Base-by-base conservation (phyloP, 2,113 vertebrate genomes). In the Lathamus discolor region DNA sequence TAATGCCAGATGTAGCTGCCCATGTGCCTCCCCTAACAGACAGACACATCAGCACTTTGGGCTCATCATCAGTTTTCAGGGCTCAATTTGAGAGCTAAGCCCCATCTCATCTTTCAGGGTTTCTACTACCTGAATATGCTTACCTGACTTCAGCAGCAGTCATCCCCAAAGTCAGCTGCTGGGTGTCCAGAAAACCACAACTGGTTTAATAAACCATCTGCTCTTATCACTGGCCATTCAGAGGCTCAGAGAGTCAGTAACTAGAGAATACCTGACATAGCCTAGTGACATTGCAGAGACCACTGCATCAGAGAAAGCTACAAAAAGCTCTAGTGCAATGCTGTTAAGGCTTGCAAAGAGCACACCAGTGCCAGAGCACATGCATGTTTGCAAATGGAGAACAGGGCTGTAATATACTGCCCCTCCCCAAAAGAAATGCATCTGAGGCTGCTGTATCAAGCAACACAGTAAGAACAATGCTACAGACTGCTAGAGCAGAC, bases 101-200 rank as follows among this genome's bases (percentile, higher is more conserved):
- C 35, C 19, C 14, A 11, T 49, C 66, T 49, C 57, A 59, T 35
- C n/a, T 78, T 81, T 22, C 27, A 78, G n/a, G 16, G 41, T 49
- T 89, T 62, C 69, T 70, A 8, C 0, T 0, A 1, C 23, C 52
- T 10, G 14, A 77, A 17, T 13, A 11, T 5, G 11, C 28, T 57
- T n/a, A 16, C 52, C 51, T 41, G 74, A 75, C 28, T 54, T 41
- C 7, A 74, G 31, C 0, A 87, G 70, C 70, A 28, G 46, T 8
- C 37, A 82, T 20, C 51, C n/a, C 37, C 70, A 51, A 59, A 78
- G 55, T 0, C 37, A 23, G 74, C 54, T 2, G 9, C 61, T 27
- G 41, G 35, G 14, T n/a, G 25, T 59, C 16, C 75, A 48, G 67
- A 46, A 95, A 90, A 85, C 7, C 1, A 2, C 19, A 51, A 76